phyloP scores from a whole-genome alignment of 2,888 invertebrate genomes.

The Drosophila tanythrix region DNA sequence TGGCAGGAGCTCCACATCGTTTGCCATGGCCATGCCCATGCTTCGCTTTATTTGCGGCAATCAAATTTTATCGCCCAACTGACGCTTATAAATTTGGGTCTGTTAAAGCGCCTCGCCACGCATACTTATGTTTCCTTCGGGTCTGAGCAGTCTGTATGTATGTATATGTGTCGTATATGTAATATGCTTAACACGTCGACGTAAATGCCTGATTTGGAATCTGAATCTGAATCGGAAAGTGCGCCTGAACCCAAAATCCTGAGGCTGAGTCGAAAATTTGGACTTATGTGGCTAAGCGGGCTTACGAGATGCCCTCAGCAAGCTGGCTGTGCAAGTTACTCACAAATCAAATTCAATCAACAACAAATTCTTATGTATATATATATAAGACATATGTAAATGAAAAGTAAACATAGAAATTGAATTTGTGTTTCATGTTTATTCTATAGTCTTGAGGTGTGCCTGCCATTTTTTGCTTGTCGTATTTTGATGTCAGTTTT shows the following conservation, averaged over 20 bases:
- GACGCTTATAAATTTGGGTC: conserved; percentile 77
- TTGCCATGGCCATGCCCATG: conserved; percentile 4
- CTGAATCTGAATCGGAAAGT: conserved; percentile 1
- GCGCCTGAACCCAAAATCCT: not conserved
- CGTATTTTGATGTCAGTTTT: conserved; percentile 56
- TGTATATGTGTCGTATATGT: conserved; percentile 50
- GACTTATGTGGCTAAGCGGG: conserved; percentile 12
- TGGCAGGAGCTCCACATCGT: not conserved
- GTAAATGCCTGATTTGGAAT: conserved; percentile 28
- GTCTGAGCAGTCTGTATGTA: not conserved
- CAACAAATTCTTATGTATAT: conserved; percentile 13
- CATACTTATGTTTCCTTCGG: conserved; percentile 62
- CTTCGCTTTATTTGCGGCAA: conserved; percentile 70
- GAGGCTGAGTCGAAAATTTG: not conserved
- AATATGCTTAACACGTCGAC: conserved; percentile 73
- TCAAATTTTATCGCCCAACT: conserved; percentile 77
- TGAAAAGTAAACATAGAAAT: conserved; percentile 54
- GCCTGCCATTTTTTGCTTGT: conserved; percentile 6
- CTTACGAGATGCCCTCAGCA: conserved; percentile 13
- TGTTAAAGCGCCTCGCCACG: conserved; percentile 57
- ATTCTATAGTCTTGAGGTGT: conserved; percentile 39
- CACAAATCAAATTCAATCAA: conserved; percentile 54
- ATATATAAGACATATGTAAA: conserved; percentile 6
- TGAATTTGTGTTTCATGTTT: conserved; percentile 60
- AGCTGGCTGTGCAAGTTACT: conserved; percentile 27